phyloP scores from a whole-genome alignment of 30 jellyfish, hydroid and myxozoan genomes.

The Turritopsis rubra region DNA sequence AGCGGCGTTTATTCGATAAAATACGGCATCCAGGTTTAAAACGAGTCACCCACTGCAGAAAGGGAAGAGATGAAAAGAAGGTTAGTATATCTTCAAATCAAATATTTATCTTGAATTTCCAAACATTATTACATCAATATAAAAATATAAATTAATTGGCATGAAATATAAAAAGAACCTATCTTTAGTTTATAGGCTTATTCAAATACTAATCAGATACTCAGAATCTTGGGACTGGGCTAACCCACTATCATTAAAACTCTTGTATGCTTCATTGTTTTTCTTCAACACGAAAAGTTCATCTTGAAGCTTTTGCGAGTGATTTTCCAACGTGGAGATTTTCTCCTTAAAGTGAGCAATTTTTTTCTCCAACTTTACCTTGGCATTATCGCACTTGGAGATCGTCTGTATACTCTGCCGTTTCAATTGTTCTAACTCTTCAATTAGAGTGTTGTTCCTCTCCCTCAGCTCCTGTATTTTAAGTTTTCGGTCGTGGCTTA shows the following conservation, averaged over 20 bases:
- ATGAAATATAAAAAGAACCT: too few species aligned
- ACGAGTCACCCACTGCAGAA: too few species aligned
- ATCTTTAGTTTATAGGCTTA: too few species aligned
- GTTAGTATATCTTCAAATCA: too few species aligned
- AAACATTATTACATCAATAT: too few species aligned
- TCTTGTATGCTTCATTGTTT: background rate
- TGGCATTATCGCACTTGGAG: slow-evolving; percentile 6
- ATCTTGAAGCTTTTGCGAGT: slow-evolving; percentile 20
- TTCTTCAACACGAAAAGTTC: slow-evolving; percentile 7
- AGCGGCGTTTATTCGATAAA: too few species aligned
- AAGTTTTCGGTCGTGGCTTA: slow-evolving; percentile 17
- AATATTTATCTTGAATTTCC: too few species aligned
- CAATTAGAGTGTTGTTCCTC: background rate
- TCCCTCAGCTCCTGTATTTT: slow-evolving; percentile 24
- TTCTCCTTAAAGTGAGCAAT: slow-evolving; percentile 10
- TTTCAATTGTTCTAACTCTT: slow-evolving; percentile 22
- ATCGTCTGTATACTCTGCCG: slow-evolving; percentile 18
- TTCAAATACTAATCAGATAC: background rate
- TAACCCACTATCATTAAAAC: slow-evolving; percentile 34
- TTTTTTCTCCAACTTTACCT: slow-evolving; percentile 15
- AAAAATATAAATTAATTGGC: too few species aligned
- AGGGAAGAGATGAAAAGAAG: too few species aligned
- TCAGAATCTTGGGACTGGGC: slow-evolving; percentile 31
- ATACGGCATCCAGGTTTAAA: too few species aligned
- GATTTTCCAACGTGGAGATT: slow-evolving; percentile 14